Evolutionary conservation across 2,113 vertebrate species (phyloP), one percentile per base, ranked within the genome.

Genomic region (Mugil cephalus): DNA sequence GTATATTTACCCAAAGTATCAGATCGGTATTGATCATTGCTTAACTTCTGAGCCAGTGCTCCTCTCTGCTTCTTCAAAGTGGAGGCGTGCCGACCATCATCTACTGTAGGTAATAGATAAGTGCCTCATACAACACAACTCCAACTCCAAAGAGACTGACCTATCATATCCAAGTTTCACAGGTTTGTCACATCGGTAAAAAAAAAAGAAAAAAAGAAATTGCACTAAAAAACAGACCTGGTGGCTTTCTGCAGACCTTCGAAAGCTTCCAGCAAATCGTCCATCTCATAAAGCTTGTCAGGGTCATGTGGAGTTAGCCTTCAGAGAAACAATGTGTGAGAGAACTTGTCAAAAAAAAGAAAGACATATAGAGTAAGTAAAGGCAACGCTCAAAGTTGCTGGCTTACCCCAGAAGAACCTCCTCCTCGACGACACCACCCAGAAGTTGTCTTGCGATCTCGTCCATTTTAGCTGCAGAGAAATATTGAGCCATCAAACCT

Each of bases 171-270:
- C 6, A 19, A 34, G 14, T 0, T 21, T n/a, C n/a, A n/a, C n/a
- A n/a, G n/a, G n/a, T n/a, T n/a, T n/a, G n/a, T n/a, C 48, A 10
- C 36, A 6, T 7, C 46, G 56, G 40, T 43, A 40, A 24, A 24
- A 34, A 2, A 6, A 17, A 34, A 8, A 39, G 18, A 8, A 12
- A 4, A 19, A 61, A 36, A 13, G 50, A 69, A 67, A 59, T 19
- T n/a, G n/a, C n/a, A n/a, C n/a, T n/a, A n/a, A n/a, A n/a, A n/a
- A n/a, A 6, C 5, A 89, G 12, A 98, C 97, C 95, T 96, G 47
- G 94, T 96, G 13, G 97, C 96, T 91, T 97, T 96, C 74, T 97
- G 96, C 38, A 99, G 89, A 10, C 94, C 92, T 65, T 97, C 96
- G 0, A 97, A 96, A 47, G 95, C 94, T 89, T 93, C 93, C 87